A percentile compares a stretch with the other conserved stretches of the same genome.
phyloP scores from a whole-genome alignment of 2,797 vertebrate species.

The Sarcophilus harrisii region DNA sequence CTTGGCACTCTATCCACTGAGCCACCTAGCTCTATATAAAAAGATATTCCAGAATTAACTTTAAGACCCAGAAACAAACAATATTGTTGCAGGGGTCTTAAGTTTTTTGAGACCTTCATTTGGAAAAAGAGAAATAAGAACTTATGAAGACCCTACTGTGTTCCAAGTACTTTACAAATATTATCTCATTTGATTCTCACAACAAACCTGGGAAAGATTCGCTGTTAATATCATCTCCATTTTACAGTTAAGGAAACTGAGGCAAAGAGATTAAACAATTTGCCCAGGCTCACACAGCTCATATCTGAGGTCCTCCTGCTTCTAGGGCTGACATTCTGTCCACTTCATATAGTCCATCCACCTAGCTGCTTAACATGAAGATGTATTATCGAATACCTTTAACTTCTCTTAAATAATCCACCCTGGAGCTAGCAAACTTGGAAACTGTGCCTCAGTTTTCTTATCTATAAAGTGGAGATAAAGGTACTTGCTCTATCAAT shows the following conservation, averaged over 20 bases:
- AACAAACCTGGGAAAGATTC: background rate
- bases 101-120: background rate
- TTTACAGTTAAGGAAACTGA: background rate
- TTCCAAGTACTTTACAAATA: background rate
- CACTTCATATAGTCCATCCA: background rate
- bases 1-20: background rate
- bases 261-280: background rate
- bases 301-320: background rate
- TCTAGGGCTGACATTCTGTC: background rate
- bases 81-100: background rate
- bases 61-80: background rate
- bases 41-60: background rate
- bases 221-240: background rate
- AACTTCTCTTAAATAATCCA: background rate
- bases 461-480: background rate
- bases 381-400: background rate
- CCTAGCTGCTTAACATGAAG: background rate
- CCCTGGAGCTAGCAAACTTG: background rate
- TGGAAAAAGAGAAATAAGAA: background rate
- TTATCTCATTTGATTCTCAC: background rate
- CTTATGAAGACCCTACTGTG: background rate
- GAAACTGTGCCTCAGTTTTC: background rate
- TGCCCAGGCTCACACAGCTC: background rate
- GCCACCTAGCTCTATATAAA: background rate
- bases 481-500: background rate